A percentile compares a stretch with the other conserved stretches of the same genome.
phyloP scores from a whole-genome alignment of 2,888 invertebrate genomes.

The Poecilobothrus nobilitatus region DNA sequence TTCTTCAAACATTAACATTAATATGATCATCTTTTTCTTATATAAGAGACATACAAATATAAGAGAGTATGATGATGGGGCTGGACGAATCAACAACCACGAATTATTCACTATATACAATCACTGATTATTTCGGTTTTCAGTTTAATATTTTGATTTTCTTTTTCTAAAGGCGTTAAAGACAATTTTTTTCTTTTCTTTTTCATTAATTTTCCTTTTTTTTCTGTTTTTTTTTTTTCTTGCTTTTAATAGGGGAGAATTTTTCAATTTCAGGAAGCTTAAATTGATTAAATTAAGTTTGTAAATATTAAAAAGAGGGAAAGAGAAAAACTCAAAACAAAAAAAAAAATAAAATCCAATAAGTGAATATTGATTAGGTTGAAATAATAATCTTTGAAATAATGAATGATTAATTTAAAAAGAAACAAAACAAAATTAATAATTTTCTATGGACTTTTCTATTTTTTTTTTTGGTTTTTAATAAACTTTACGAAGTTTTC shows the following conservation, averaged over 20 bases:
- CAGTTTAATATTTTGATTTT: too few species aligned
- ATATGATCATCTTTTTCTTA: too few species aligned
- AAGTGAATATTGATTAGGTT: neutral
- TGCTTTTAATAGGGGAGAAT: neutral
- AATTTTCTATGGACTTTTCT: neutral
- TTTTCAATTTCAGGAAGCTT: neutral
- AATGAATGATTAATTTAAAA: neutral
- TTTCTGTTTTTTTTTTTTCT: too few species aligned
- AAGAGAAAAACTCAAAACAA: too few species aligned
- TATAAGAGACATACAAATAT: too few species aligned
- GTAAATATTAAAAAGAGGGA: neutral
- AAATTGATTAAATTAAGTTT: neutral
- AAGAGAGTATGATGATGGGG: neutral
- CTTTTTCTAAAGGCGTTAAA: neutral
- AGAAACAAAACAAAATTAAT: neutral
- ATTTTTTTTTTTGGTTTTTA: too few species aligned
- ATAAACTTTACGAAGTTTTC: too few species aligned
- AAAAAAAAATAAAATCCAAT: neutral
- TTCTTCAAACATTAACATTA: too few species aligned
- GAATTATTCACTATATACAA: neutral
- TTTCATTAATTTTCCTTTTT: too few species aligned
- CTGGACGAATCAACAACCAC: constrained; percentile 1
- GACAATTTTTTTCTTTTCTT: neutral
- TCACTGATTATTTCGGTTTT: neutral
- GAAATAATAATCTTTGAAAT: neutral